Conservation (phyloP, 1,140 invertebrate genomes). For the Phenacoccus solenopsis region DNA sequence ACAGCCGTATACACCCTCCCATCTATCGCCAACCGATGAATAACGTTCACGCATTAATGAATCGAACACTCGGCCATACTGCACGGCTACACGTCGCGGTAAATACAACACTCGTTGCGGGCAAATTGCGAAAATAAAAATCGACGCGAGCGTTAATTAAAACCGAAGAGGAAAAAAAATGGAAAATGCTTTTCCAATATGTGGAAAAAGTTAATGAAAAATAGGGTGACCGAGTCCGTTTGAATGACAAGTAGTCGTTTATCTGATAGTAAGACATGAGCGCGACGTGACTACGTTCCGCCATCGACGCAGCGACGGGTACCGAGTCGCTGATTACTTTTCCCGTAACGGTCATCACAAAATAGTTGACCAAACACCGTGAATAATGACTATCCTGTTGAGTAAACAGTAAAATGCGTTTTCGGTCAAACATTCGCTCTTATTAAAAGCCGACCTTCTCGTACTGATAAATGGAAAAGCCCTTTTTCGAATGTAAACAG, state of each 20-base stretch:
- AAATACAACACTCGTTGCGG: too few relatives aligned
- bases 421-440: neutral
- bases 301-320: neutral
- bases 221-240: neutral
- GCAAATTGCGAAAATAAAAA: too few relatives aligned
- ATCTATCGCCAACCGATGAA: too few relatives aligned
- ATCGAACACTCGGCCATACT: too few relatives aligned
- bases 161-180: too few relatives aligned
- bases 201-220: neutral
- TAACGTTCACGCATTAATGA: too few relatives aligned
- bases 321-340: neutral
- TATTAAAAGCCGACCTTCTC: neutral
- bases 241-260: neutral
- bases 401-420: neutral
- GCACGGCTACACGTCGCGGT: too few relatives aligned
- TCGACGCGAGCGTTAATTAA: neutral
- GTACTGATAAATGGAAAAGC: neutral
- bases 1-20: too few relatives aligned
- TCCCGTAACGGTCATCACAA: neutral
- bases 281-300: too few relatives aligned
- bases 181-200: neutral
- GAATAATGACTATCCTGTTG: neutral
- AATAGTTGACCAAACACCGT: slow-evolving; percentile 1
- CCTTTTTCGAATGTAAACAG: neutral
- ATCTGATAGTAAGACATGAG: too few relatives aligned